Evolutionary conservation across 2,113 vertebrate genomes (phyloP).

Genomic region (Desmodus rotundus): DNA sequence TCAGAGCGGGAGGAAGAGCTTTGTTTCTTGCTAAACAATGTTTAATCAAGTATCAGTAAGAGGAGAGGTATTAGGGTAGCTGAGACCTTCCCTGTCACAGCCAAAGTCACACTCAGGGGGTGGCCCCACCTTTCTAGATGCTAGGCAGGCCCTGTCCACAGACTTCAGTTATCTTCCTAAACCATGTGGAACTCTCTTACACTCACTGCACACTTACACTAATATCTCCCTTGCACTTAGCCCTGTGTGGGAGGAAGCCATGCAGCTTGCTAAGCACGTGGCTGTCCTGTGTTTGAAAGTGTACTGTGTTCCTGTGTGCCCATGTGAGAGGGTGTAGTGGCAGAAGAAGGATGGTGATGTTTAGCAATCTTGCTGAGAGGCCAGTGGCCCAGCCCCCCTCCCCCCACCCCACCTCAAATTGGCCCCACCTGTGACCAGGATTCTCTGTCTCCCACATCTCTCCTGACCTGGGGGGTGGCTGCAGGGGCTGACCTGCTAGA

Average conservation of each 20-base stretch:
- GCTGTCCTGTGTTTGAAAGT: neutral
- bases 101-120: neutral
- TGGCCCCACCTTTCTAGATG: neutral
- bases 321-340: fast-evolving
- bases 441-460: neutral
- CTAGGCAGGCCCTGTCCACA: neutral
- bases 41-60: neutral
- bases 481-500: conserved; percentile 88
- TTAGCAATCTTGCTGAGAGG: neutral
- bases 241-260: neutral
- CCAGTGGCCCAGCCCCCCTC: fast-evolving
- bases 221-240: neutral
- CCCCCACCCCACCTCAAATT: neutral
- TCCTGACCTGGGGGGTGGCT: neutral
- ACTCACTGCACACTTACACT: neutral
- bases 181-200: neutral
- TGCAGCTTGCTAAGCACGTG: neutral
- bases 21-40: neutral
- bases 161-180: neutral
- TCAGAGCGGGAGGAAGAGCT: neutral
- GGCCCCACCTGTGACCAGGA: neutral
- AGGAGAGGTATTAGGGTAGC: neutral
- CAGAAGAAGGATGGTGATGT: neutral
- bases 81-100: neutral
- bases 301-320: neutral